phyloP scores from a whole-genome alignment of 2,113 vertebrate species.

The Artemisiospiza belli region DNA sequence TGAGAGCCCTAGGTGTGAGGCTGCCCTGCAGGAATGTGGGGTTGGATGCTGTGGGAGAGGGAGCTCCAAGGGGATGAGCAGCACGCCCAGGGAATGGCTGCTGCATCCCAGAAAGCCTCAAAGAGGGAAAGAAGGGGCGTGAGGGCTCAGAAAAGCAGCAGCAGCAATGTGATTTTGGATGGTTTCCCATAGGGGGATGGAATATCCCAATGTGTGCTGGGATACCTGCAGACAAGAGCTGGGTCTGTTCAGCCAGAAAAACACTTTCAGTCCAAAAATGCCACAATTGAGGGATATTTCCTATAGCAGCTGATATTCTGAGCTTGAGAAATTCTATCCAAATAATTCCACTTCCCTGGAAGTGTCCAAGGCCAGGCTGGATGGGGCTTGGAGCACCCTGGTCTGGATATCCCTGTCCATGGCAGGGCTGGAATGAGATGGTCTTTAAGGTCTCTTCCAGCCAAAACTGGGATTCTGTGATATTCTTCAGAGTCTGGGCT shows the following conservation, averaged over 20 bases:
- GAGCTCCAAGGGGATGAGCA: neutral
- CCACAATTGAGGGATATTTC: neutral
- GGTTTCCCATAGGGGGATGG: fast-evolving
- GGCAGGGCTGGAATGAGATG: neutral
- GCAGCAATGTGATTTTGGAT: neutral
- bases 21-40: conserved; percentile 27
- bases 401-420: neutral
- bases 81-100: neutral
- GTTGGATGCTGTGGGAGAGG: fast-evolving
- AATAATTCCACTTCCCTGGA: neutral
- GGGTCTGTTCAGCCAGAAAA: neutral
- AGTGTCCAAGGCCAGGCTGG: neutral
- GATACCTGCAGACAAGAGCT: neutral
- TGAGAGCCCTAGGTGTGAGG: neutral
- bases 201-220: fast-evolving
- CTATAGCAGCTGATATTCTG: neutral
- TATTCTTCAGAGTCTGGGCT: neutral
- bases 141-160: neutral
- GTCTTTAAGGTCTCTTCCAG: neutral
- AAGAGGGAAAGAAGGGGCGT: neutral
- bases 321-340: neutral
- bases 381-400: fast-evolving
- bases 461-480: neutral
- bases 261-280: neutral
- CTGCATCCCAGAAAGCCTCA: neutral